Evolutionary conservation across 2,888 invertebrate genomes (phyloP).

Genomic region (Cerceris ruficornis): DNA sequence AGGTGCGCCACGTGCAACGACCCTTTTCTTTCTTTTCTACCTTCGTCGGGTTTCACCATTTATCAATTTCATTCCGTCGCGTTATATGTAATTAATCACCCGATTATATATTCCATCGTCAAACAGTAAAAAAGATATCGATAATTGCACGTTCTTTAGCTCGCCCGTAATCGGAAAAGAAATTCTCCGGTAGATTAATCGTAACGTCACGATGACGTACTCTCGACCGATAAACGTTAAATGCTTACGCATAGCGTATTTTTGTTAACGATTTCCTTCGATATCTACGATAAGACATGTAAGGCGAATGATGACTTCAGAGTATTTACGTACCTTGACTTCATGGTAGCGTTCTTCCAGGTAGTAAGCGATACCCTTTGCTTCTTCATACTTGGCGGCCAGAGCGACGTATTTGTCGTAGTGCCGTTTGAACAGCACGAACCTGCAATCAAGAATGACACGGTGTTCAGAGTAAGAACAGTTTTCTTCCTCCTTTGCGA

Average conservation of each 20-base stretch:
- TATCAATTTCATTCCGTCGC: conserved; percentile 7
- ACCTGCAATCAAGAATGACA: conserved; percentile 79
- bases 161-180: background rate
- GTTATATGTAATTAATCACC: conserved; percentile 8
- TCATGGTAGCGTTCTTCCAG: conserved; percentile 86
- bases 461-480: background rate
- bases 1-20: conserved; percentile 24
- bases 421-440: conserved; percentile 85
- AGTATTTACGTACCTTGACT: conserved; percentile 83
- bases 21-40: conserved; percentile 28
- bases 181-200: too few relatives aligned
- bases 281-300: background rate
- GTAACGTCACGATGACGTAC: too few relatives aligned
- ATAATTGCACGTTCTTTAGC: background rate
- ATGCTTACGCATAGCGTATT: too few relatives aligned
- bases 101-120: background rate
- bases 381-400: conserved; percentile 85
- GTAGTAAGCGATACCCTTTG: conserved; percentile 85
- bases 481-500: too few relatives aligned
- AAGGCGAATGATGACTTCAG: background rate
- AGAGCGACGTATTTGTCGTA: conserved; percentile 85
- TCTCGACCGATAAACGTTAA: too few relatives aligned
- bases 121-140: background rate
- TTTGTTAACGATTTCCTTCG: background rate
- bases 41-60: conserved; percentile 40